phyloP scores from a whole-genome alignment of 2,113 vertebrate species.

The Emydura subglobosa region DNA sequence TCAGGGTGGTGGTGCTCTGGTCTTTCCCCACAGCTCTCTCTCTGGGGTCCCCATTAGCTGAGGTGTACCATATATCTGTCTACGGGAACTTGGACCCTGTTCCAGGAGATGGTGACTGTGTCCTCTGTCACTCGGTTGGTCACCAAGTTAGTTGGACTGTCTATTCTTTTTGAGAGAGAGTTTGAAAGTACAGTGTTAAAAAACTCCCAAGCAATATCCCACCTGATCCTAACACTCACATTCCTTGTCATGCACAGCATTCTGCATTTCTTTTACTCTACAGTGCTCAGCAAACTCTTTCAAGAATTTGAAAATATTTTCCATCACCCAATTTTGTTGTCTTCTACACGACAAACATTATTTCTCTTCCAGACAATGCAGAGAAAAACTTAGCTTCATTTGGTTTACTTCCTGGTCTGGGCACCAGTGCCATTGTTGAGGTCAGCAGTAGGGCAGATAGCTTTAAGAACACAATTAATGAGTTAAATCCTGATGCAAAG shows the following conservation, averaged over 20 bases:
- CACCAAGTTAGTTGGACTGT: conserved; percentile 79
- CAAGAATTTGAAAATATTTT: neutral
- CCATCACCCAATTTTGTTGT: neutral
- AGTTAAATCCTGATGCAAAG: neutral
- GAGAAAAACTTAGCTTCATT: neutral
- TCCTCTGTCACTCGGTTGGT: conserved; percentile 80
- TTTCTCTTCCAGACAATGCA: neutral
- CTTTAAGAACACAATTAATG: neutral
- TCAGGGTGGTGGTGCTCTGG: conserved; percentile 69
- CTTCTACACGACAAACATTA: neutral
- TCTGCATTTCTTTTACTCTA: neutral
- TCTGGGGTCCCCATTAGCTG: conserved; percentile 73
- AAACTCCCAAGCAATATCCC: neutral
- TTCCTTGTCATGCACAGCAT: neutral
- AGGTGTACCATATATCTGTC: conserved; percentile 82
- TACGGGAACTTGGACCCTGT: conserved; percentile 74
- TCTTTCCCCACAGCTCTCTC: conserved; percentile 73
- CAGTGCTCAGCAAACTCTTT: neutral
- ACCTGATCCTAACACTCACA: neutral
- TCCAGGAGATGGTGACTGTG: conserved; percentile 80
- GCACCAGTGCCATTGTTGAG: neutral
- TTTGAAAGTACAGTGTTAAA: neutral
- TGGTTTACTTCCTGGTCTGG: neutral
- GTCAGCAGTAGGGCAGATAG: neutral
- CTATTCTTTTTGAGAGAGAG: conserved; percentile 40